A percentile compares a stretch with the other conserved stretches of the same genome.
phyloP scores from a whole-genome alignment of 2,797 vertebrate genomes.

The Myiothlypis coronata region DNA sequence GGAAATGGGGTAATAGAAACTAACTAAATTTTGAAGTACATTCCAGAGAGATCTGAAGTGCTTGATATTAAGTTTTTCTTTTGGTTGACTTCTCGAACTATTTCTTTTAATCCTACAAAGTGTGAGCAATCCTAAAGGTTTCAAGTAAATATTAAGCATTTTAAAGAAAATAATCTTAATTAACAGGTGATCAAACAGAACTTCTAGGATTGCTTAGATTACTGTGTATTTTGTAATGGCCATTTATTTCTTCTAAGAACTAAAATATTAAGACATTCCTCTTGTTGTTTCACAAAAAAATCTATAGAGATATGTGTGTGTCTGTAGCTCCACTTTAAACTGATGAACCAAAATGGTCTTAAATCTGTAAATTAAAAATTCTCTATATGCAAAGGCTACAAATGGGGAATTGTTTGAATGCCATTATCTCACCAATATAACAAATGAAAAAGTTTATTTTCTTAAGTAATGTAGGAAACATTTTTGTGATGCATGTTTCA shows the following conservation, averaged over 20 bases:
- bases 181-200: neutral
- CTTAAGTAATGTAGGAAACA: slow-evolving; percentile 12
- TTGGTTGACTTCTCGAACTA: neutral
- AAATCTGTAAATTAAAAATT: slow-evolving; percentile 12
- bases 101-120: neutral
- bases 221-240: neutral
- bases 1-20: neutral
- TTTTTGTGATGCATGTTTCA: neutral
- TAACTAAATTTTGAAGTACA: neutral
- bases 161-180: neutral
- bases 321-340: neutral
- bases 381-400: neutral
- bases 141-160: neutral
- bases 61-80: neutral
- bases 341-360: neutral
- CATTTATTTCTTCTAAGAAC: neutral
- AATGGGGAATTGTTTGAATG: slow-evolving; percentile 19
- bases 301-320: neutral
- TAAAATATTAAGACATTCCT: neutral
- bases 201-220: neutral
- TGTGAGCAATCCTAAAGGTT: neutral
- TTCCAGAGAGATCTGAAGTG: neutral
- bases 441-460: neutral
- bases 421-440: neutral
- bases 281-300: neutral